phyloP scores from a whole-genome alignment of 1,140 invertebrate species.

The Cydia strobilella region DNA sequence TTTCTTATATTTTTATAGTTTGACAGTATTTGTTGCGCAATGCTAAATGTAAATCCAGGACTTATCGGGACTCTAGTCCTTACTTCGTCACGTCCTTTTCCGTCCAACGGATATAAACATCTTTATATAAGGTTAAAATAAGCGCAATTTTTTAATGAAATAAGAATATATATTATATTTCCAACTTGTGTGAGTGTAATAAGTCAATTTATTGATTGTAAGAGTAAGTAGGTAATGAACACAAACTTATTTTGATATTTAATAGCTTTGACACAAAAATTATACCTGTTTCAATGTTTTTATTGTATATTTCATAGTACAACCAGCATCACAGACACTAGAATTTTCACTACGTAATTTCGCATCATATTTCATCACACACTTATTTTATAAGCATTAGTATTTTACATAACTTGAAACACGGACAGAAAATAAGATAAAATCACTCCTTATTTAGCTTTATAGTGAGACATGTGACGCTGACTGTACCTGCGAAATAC shows the following conservation, averaged over 20 bases:
- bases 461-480: neutral
- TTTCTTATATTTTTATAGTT: constrained; percentile 33
- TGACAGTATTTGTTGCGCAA: constrained; percentile 22
- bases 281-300: neutral
- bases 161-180: constrained; percentile 7
- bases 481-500: constrained; percentile 7
- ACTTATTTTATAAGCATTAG: neutral
- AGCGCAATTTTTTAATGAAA: constrained; percentile 21
- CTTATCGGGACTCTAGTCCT: constrained; percentile 33
- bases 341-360: neutral
- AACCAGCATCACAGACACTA: neutral
- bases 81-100: constrained; percentile 52
- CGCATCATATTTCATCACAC: neutral
- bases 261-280: constrained; percentile 1
- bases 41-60: neutral
- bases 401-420: neutral
- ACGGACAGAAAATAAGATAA: neutral
- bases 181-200: constrained; percentile 8
- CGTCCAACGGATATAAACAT: constrained; percentile 55
- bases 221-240: constrained; percentile 1
- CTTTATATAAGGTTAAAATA: constrained; percentile 21
- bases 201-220: neutral
- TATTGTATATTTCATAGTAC: neutral
- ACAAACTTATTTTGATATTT: neutral
- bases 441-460: neutral